Evolutionary conservation across 2,888 invertebrate species (phyloP), one percentile per base, ranked within the genome.

Genomic region (Parelbella ahira): DNA sequence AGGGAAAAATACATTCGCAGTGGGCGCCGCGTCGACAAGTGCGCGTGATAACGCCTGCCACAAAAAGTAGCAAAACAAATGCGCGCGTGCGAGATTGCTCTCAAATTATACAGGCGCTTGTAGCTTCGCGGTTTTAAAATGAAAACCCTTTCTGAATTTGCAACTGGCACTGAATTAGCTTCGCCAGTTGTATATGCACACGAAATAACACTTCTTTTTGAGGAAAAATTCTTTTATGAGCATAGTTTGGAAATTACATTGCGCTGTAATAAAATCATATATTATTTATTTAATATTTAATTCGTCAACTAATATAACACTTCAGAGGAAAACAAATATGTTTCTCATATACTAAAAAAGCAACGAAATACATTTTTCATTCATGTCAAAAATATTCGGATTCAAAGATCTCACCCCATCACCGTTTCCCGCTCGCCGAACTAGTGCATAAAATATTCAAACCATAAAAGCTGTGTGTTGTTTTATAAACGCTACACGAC

Each of bases 31-130:
- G 37, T 42, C 43, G 46, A 47, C 39, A 34, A 45, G 27, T 39
- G 30, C 42, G 41, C 29, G 33, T 46, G 48, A 50, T 47, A 53
- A 46, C 46, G 50, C 52, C 54, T 55, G 47, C 37, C 27, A 30
- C 38, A 49, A 52, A 46, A 47, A 48, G 41, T 48, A 45, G 50
- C 44, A n/a, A 51, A 49, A 48, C 27, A 27, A 34, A 29, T 37
- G 25, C 34, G 27, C 25, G 12, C 43, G 39, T 34, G 39, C 36
- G 34, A 24, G 29, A 42, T 48, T 46, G 50, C 47, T 48, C 41
- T 34, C 45, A 44, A 50, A 50, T 47, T 34, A 43, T 39, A 38
- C 49, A 53, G 51, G 47, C 47, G 49, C 32, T 46, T 46, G 28
- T 24, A 41, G 28, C 37, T 37, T 44, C 39, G 46, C 25, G 45